phyloP scores from a whole-genome alignment of 2,888 invertebrate species.

The Neoitamus cyanurus region DNA sequence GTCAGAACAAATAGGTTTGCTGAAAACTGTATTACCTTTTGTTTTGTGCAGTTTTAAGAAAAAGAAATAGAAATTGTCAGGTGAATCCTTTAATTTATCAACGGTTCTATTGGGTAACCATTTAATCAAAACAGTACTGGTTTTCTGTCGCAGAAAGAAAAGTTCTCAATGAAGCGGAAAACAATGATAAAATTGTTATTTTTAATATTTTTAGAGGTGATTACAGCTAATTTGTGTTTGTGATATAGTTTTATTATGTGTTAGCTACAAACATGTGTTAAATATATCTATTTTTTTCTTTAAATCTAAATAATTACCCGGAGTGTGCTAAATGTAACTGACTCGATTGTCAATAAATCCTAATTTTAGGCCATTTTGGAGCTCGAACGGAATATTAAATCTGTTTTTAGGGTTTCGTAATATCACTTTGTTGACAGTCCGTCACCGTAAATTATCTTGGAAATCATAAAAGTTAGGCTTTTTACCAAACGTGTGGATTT shows the following conservation, averaged over 20 bases:
- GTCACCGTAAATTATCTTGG: no score
- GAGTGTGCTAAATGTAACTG: background rate
- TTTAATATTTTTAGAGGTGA: background rate
- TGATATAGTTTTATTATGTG: background rate
- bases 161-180: background rate
- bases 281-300: background rate
- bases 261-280: background rate
- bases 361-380: background rate
- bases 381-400: no score
- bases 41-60: background rate
- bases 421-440: no score
- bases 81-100: background rate
- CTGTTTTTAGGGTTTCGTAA: no score
- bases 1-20: background rate
- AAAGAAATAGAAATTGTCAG: background rate
- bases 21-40: background rate
- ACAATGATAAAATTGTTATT: background rate
- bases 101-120: background rate
- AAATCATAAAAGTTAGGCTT: no score
- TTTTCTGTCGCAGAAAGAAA: background rate
- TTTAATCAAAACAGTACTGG: background rate
- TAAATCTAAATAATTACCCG: background rate
- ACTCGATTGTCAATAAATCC: background rate
- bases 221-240: background rate
- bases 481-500: no score